Evolutionary conservation across 2,797 vertebrate species (phyloP), one percentile per base, ranked within the genome.

Genomic region (Myotis findleyi): DNA sequence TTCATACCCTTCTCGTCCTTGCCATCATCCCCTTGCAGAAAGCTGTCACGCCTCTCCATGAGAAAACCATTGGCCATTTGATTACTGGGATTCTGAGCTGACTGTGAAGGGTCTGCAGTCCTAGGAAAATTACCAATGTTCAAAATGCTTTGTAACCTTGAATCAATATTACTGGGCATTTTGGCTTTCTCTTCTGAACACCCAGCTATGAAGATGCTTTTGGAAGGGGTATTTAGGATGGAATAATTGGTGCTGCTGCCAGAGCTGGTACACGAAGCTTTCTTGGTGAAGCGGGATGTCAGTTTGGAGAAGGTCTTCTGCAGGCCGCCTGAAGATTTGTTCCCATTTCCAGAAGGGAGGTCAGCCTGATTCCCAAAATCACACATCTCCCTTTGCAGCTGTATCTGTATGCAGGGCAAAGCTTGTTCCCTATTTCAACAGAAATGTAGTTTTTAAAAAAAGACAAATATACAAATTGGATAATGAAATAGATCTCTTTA

Each of bases 271-370:
- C 99, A 99, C 3, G 99, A 99, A 64, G 98, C 98, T 98, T 99
- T 99, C 98, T 99, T 99, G 97, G 99, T 99, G 98, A 99, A 99
- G 97, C 99, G 99, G 88, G 99, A 99, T 91, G 99, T 99, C 97
- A 99, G 98, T 98, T 99, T 99, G 88, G 99, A 99, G 98, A 99
- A 99, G 0, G 99, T 99, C 98, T 99, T 99, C 96, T 99, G 99
- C 30, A 99, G 97, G 20, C 99, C 99, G 12, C 99, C 98, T 27
- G 99, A 99, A 93, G 99, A 97, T 98, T 99, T 99, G 97, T 98
- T 98, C 97, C 99, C 99, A 66, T 98, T 99, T 91, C 99, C 99
- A 0, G 98, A 97, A 0, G 99, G 99, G 96, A 99, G 97, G 97
- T 99, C 99, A 13, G 96, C 97, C n/a, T 98, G 99, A 94, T 97